Percentiles rank a stretch among this genome's conserved stretches.
These are phyloP conservation scores for Pocillopora damicornis DNA, from an alignment of 64 coral and sea anemone genomes.

Conservation along the genomic window DNA sequence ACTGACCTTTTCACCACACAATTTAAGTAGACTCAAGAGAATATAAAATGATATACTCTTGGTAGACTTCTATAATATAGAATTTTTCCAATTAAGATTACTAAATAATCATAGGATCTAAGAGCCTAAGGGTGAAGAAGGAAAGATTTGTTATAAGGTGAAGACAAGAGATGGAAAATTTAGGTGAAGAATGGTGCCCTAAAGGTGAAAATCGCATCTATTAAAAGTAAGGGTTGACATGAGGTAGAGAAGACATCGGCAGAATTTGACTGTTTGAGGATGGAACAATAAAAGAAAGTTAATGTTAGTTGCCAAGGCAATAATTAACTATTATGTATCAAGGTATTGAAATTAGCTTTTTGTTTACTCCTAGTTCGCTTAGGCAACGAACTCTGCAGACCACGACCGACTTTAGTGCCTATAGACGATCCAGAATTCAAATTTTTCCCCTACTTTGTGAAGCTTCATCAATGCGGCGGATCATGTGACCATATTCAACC, in stretches of 20 bases:
- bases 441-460: conserved; percentile 77
- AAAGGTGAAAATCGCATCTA: neutral
- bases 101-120: too few relatives aligned
- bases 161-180: too few relatives aligned
- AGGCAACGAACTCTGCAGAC: conserved; percentile 26
- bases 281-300: too few relatives aligned
- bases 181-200: too few relatives aligned
- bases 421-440: conserved; percentile 61
- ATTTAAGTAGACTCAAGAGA: too few relatives aligned
- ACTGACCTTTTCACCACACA: too few relatives aligned
- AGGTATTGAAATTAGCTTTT: neutral
- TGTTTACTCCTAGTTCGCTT: neutral
- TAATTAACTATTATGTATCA: neutral
- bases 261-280: neutral
- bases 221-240: neutral
- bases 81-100: too few relatives aligned
- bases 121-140: too few relatives aligned
- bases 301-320: neutral
- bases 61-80: too few relatives aligned
- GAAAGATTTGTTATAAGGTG: too few relatives aligned
- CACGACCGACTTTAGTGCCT: conserved; percentile 63
- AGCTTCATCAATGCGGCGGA: conserved; percentile 73
- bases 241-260: neutral
- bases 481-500: conserved; percentile 48
- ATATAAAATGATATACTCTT: too few relatives aligned